Percentiles rank a stretch among this genome's conserved stretches.
phyloP scores from a whole-genome alignment of 2,888 invertebrate species.

The Neria commutata region DNA sequence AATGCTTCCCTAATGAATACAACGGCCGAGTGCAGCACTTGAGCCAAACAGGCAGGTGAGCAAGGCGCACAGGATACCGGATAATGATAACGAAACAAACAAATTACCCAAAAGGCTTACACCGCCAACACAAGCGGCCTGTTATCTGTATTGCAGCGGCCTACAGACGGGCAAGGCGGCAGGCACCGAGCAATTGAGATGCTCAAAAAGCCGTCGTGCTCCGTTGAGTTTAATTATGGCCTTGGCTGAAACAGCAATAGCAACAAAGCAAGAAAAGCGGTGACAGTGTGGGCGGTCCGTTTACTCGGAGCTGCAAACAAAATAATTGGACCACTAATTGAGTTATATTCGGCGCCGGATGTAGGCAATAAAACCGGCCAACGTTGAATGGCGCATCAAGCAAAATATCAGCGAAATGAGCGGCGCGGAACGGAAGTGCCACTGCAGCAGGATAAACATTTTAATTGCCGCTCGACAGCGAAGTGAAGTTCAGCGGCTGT shows the following conservation, averaged over 20 bases:
- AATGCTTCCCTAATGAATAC: constrained; percentile 2
- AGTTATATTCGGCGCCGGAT: neutral
- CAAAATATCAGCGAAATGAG: too few species aligned
- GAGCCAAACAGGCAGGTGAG: constrained; percentile 21
- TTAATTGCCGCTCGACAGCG: too few species aligned
- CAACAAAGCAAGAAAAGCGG: neutral
- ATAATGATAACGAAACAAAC: constrained; percentile 50
- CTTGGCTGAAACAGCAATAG: neutral
- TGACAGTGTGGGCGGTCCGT: too few species aligned
- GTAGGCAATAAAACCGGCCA: too few species aligned
- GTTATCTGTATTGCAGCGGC: too few species aligned
- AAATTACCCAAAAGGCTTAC: constrained; percentile 22
- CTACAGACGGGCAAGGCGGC: constrained; percentile 3
- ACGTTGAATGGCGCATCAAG: too few species aligned
- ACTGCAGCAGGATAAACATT: too few species aligned
- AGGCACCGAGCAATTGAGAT: neutral
- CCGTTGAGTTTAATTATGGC: neutral
- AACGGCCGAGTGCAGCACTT: constrained; percentile 17
- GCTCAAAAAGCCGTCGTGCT: neutral
- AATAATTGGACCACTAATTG: constrained; percentile 2
- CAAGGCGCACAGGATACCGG: constrained; percentile 47
- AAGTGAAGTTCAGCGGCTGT: too few species aligned
- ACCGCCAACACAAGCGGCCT: constrained; percentile 27
- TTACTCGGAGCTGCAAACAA: neutral
- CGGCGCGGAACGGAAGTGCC: too few species aligned